A percentile compares a stretch with the other conserved stretches of the same genome.
Evolutionary conservation across 2,113 vertebrate species (phyloP).

Genomic region (Scomber colias): DNA sequence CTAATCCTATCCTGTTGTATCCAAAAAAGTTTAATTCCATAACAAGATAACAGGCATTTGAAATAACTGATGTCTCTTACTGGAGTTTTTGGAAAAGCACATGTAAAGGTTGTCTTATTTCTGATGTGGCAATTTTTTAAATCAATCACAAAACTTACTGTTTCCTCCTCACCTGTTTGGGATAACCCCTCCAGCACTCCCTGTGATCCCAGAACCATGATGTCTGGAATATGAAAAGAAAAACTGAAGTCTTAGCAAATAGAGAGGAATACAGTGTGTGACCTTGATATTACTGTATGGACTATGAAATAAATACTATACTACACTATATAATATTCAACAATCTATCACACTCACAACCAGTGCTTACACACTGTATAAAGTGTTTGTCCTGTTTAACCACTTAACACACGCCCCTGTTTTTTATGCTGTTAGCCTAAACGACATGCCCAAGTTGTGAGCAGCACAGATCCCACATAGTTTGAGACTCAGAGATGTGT

Average conservation of each 20-base stretch:
- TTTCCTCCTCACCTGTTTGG: conserved; percentile 87
- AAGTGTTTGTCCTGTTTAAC: not conserved
- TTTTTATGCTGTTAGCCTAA: too few relatives aligned
- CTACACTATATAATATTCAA: not conserved
- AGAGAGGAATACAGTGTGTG: too few relatives aligned
- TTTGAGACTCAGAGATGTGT: too few relatives aligned
- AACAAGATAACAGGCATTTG: not conserved
- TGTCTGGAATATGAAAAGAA: conserved; percentile 81
- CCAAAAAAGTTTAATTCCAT: not conserved
- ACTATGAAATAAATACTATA: not conserved
- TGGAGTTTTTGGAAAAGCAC: not conserved
- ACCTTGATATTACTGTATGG: not conserved
- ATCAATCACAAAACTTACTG: too few relatives aligned
- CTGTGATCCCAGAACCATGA: conserved; percentile 91
- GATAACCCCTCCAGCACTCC: conserved; percentile 91
- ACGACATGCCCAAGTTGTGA: too few relatives aligned
- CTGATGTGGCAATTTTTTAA: too few relatives aligned
- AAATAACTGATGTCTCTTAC: too few relatives aligned
- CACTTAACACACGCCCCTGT: too few relatives aligned
- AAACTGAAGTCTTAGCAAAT: not conserved
- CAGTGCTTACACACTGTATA: not conserved
- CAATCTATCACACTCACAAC: not conserved
- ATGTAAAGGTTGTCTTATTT: not conserved
- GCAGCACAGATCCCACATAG: too few relatives aligned
- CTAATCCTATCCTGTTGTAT: not conserved